phyloP scores from a whole-genome alignment of 2,888 invertebrate genomes.

The Loripinus fragilis region DNA sequence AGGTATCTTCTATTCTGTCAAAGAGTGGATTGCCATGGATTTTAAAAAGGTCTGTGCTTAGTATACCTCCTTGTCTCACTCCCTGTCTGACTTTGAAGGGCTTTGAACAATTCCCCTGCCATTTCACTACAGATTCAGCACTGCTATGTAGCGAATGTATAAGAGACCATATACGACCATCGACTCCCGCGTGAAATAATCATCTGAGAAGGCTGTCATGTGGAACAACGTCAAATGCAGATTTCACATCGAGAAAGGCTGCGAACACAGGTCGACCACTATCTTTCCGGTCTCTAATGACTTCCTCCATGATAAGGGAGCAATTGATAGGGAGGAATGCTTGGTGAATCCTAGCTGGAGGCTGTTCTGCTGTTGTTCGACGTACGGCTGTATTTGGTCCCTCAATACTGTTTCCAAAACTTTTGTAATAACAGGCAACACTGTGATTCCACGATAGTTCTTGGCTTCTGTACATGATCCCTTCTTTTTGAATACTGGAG shows the following conservation, averaged over 20 bases:
- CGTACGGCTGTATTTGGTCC: background rate
- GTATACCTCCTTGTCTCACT: conserved; percentile 24
- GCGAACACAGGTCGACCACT: too few species aligned
- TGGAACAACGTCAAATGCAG: too few species aligned
- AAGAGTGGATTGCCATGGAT: conserved; percentile 19
- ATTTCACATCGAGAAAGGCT: too few species aligned
- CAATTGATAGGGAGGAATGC: too few species aligned
- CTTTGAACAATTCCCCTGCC: background rate
- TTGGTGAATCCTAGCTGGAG: background rate
- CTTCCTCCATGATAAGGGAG: too few species aligned
- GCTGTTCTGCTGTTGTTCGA: background rate
- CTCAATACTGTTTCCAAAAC: background rate
- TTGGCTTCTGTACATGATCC: background rate
- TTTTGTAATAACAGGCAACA: background rate
- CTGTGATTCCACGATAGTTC: background rate
- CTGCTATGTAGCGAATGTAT: conserved; percentile 6
- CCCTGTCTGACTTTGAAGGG: conserved; percentile 2
- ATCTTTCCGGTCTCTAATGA: too few species aligned
- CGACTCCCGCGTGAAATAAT: conserved; percentile 20
- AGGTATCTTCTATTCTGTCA: background rate
- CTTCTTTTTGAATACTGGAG: background rate
- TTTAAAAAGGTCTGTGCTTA: conserved; percentile 29
- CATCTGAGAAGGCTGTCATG: background rate
- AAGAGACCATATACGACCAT: conserved; percentile 19
- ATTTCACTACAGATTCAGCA: conserved; percentile 7